phyloP scores from a whole-genome alignment of 2,113 vertebrate genomes.

The Protobothrops mucrosquamatus region DNA sequence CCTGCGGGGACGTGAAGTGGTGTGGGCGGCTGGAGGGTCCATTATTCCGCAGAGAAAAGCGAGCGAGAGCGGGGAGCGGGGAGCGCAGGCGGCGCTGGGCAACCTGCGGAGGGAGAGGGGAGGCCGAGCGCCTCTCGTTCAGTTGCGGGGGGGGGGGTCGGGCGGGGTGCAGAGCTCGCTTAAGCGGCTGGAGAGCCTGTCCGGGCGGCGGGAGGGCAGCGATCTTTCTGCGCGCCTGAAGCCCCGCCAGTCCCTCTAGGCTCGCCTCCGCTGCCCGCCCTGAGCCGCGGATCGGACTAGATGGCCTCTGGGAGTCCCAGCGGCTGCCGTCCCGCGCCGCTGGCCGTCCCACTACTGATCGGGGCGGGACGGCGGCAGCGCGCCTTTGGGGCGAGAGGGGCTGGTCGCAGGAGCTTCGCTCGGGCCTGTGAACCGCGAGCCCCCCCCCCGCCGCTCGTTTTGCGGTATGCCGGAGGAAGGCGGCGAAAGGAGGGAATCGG shows the following conservation, averaged over 20 bases:
- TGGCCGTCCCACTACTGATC: neutral
- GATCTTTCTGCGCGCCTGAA: neutral
- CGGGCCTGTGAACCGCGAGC: neutral
- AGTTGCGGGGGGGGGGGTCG: neutral
- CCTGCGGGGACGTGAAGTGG: neutral
- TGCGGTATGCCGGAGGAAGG: neutral
- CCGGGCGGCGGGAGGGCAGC: neutral
- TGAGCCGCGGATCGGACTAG: neutral
- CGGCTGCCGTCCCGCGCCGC: neutral
- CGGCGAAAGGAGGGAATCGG: neutral
- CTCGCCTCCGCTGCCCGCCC: neutral
- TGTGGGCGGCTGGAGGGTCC: neutral
- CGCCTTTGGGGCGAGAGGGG: neutral
- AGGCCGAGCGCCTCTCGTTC: neutral
- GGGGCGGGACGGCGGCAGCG: neutral
- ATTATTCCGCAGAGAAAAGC: neutral
- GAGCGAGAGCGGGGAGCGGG: neutral
- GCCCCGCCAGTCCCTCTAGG: neutral
- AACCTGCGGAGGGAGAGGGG: neutral
- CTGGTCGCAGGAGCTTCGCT: neutral
- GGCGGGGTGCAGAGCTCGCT: neutral
- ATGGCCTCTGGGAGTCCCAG: neutral
- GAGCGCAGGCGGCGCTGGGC: neutral
- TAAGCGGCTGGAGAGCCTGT: neutral
- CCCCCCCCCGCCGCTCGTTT: neutral